Conservation (phyloP, 2,797 vertebrate species). For the Parauchenoglanis ngamensis region DNA sequence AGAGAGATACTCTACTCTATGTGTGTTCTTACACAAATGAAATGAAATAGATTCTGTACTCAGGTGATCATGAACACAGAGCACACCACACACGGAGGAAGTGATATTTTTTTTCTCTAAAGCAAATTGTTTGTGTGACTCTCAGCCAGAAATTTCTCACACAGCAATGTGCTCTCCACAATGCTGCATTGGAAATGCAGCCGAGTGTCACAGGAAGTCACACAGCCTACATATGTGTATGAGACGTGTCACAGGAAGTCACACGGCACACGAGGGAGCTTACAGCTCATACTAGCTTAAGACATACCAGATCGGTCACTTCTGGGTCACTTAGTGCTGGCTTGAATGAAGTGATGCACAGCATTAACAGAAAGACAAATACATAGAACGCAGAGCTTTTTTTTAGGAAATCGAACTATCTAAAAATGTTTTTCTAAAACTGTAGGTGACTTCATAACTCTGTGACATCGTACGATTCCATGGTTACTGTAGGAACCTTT, state of each 20-base stretch:
- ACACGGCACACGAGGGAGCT: neutral
- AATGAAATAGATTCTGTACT: neutral
- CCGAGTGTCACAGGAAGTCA: neutral
- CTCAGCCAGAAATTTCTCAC: neutral
- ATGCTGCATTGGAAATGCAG: neutral
- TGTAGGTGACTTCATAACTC: neutral
- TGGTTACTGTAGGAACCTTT: constrained; percentile 63
- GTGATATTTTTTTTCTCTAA: neutral
- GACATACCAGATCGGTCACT: neutral
- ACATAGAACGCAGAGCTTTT: neutral
- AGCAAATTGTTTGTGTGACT: neutral
- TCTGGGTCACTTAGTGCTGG: neutral
- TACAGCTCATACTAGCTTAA: too few species aligned
- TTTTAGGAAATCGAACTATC: neutral
- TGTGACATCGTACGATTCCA: constrained; percentile 42
- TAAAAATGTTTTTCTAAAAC: neutral
- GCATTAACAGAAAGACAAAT: neutral
- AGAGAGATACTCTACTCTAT: too few species aligned
- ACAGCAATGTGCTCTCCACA: too few species aligned
- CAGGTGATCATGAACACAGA: neutral
- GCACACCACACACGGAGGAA: neutral
- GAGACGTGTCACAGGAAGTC: neutral
- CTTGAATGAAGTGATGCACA: too few species aligned
- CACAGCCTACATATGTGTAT: neutral
- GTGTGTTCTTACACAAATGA: neutral